A percentile compares a stretch with the other conserved stretches of the same genome.
Evolutionary conservation across 2,113 vertebrate species (phyloP).

Genomic region (Gnathonemus longibarbis): DNA sequence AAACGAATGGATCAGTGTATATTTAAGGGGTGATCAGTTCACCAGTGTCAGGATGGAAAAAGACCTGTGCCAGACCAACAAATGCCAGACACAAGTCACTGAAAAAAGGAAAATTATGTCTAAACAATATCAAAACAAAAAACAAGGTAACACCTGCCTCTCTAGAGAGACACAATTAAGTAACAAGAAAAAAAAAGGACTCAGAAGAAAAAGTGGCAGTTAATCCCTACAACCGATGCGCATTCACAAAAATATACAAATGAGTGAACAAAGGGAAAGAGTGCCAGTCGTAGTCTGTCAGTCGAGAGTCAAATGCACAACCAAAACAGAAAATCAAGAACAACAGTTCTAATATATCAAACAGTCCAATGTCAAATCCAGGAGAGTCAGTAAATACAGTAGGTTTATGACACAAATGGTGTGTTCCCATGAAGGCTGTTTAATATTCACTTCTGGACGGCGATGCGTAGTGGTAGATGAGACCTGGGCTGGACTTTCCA

Average conservation of each 20-base stretch:
- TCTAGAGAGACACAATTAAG: background rate
- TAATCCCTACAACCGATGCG: background rate
- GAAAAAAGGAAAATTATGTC: background rate
- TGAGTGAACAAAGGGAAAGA: background rate
- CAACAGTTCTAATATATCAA: background rate
- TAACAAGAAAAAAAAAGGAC: background rate
- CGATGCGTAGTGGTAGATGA: background rate
- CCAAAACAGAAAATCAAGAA: background rate
- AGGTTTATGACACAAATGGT: background rate
- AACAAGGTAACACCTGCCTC: background rate
- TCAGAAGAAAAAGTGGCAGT: background rate
- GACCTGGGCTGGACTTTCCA: background rate
- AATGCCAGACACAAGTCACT: background rate
- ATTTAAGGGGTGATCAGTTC: background rate
- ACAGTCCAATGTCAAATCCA: background rate
- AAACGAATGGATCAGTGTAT: background rate
- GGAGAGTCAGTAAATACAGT: background rate
- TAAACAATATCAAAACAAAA: background rate
- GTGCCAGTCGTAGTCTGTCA: background rate
- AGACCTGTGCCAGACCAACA: background rate
- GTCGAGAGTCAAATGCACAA: background rate
- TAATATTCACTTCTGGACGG: background rate
- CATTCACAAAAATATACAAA: background rate
- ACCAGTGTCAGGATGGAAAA: background rate
- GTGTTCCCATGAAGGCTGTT: background rate